phyloP scores from a whole-genome alignment of 2,113 vertebrate genomes.

The Ursus arctos region DNA sequence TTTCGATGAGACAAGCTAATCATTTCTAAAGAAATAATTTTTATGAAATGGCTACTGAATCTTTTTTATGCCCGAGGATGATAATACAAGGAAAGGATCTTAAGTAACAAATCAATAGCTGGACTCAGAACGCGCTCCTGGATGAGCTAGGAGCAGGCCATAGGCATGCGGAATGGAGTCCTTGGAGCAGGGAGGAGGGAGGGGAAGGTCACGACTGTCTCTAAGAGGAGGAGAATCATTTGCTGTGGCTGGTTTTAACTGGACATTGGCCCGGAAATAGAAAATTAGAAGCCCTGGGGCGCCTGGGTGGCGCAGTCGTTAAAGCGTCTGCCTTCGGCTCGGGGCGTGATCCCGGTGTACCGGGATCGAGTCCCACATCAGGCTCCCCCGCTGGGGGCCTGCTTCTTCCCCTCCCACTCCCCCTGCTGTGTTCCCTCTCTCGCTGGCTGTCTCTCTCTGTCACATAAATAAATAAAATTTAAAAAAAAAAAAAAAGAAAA shows the following conservation, averaged over 20 bases:
- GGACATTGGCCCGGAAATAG: neutral
- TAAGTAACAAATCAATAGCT: neutral
- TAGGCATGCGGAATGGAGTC: neutral
- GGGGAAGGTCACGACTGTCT: neutral
- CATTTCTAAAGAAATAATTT: neutral
- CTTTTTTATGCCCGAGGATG: neutral
- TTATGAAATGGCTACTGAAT: neutral
- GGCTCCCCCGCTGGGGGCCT: too few species aligned
- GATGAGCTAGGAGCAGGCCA: neutral
- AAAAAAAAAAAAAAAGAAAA: neutral
- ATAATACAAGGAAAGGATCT: neutral
- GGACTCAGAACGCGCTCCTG: neutral
- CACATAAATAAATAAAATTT: too few species aligned
- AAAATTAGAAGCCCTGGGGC: neutral
- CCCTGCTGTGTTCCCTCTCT: too few species aligned
- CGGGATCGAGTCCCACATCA: too few species aligned
- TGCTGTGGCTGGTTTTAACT: neutral
- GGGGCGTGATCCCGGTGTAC: too few species aligned
- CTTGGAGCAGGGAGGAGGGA: neutral
- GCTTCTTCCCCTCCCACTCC: too few species aligned
- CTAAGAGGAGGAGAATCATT: neutral
- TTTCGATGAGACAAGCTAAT: neutral
- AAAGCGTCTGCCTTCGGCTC: too few species aligned
- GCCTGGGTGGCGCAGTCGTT: too few species aligned
- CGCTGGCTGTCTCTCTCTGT: too few species aligned